Evolutionary conservation across 2,113 vertebrate genomes (phyloP).

Genomic region (Piaya cayana): DNA sequence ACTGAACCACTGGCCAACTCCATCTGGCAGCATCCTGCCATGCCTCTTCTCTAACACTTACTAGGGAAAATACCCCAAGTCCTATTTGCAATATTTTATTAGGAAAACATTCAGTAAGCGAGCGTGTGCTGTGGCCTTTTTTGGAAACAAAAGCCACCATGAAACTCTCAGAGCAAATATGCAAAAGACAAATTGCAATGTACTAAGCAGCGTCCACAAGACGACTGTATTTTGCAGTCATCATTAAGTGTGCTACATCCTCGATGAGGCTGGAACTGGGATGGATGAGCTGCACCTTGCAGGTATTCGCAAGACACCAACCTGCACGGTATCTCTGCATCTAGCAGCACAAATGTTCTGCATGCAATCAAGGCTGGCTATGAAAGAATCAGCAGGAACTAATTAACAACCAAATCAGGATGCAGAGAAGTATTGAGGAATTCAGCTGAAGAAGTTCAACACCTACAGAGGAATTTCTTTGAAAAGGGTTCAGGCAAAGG

Average conservation of each 20-base stretch:
- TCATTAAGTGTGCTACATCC: accelerated
- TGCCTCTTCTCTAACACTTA: background rate
- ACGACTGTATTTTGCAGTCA: accelerated
- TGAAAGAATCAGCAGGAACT: background rate
- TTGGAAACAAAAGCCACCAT: background rate
- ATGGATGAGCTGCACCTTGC: accelerated
- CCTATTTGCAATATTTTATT: background rate
- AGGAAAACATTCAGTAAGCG: background rate
- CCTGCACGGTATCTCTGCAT: background rate
- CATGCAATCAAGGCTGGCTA: background rate
- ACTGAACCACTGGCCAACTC: background rate
- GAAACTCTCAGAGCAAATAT: background rate
- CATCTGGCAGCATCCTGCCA: background rate
- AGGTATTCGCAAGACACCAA: background rate
- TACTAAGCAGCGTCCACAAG: accelerated
- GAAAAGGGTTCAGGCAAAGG: background rate
- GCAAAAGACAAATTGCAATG: accelerated
- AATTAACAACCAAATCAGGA: slow-evolving; percentile 14
- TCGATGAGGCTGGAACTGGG: accelerated
- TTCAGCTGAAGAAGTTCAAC: slow-evolving; percentile 13
- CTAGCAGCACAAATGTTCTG: background rate
- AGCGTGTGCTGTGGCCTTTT: background rate
- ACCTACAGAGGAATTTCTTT: background rate
- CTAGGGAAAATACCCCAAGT: background rate
- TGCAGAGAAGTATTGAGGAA: background rate